Evolutionary conservation across 2,888 invertebrate genomes (phyloP).

Genomic region (Helicoverpa assulta): DNA sequence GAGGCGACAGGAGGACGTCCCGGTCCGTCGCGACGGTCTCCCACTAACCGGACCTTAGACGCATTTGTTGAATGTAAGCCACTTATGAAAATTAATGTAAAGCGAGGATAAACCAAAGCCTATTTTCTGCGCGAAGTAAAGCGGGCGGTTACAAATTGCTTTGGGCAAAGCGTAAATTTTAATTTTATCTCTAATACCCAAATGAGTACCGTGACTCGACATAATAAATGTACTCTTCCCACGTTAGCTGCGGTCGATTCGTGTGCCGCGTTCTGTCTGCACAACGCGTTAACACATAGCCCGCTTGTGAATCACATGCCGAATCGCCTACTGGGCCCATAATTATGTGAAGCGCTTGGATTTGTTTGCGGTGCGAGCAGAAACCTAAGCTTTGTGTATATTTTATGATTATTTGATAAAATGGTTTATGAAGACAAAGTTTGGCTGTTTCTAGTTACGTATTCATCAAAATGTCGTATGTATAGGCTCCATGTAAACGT

Average conservation of each 20-base stretch:
- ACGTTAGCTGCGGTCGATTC: conserved; percentile 83
- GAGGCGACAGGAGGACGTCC: conserved; percentile 34
- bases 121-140: conserved; percentile 89
- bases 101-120: conserved; percentile 89
- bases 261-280: conserved; percentile 62
- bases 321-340: conserved; percentile 46
- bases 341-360: conserved; percentile 43
- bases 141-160: conserved; percentile 90
- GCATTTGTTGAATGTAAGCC: conserved; percentile 82
- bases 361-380: conserved; percentile 45
- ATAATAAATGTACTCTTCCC: conserved; percentile 89
- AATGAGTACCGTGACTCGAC: conserved; percentile 90
- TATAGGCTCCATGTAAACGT: no score
- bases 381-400: conserved; percentile 24
- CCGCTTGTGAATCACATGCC: conserved; percentile 62
- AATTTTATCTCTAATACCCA: conserved; percentile 90
- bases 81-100: conserved; percentile 89
- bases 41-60: conserved; percentile 65
- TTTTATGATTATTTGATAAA: conserved; percentile 4
- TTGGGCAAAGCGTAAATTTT: conserved; percentile 90
- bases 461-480: no score
- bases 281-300: conserved; percentile 61
- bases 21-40: conserved; percentile 55
- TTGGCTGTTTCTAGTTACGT: background rate
- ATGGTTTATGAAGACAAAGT: background rate